These are phyloP conservation scores for Drosophila engyochracea DNA, from an alignment of 2,888 invertebrate genomes.

Conservation along the genomic window DNA sequence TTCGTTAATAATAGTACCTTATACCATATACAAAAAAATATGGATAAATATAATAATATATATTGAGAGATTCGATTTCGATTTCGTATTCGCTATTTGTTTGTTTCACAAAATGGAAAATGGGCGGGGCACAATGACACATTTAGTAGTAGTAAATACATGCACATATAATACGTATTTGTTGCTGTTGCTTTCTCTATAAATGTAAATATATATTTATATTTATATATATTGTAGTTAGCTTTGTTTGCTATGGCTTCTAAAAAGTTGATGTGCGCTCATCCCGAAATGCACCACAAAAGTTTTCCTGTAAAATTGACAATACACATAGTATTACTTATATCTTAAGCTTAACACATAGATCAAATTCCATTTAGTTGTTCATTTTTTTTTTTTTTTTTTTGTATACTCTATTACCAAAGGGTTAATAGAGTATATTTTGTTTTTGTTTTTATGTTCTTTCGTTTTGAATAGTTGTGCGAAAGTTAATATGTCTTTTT, in stretches of 20 bases:
- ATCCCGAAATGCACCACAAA: conserved; percentile 45
- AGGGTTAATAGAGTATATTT: conserved; percentile 10
- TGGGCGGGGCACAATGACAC: conserved; percentile 67
- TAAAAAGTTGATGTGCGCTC: conserved; percentile 45
- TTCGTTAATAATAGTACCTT: conserved; percentile 30
- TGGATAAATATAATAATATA: conserved; percentile 7
- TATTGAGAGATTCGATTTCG: conserved; percentile 52
- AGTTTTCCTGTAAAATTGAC: conserved; percentile 67
- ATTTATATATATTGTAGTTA: conserved; percentile 37
- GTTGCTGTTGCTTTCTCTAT: conserved; percentile 17
- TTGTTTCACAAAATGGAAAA: conserved; percentile 28
- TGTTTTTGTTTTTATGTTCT: neutral
- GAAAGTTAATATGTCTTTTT: conserved; percentile 20
- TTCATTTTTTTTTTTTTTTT: conserved; percentile 4
- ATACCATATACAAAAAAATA: conserved; percentile 39
- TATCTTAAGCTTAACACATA: conserved; percentile 53
- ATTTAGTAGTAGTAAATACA: conserved; percentile 61
- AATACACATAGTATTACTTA: conserved; percentile 41
- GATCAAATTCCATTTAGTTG: conserved; percentile 53
- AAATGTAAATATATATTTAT: conserved; percentile 7
- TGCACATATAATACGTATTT: conserved; percentile 66
- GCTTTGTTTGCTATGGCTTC: conserved; percentile 56
- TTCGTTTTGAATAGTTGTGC: conserved; percentile 24
- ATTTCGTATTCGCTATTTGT: conserved; percentile 32
- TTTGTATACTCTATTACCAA: neutral